A percentile compares a stretch with the other conserved stretches of the same genome.
These are phyloP conservation scores for Palythoa heliodiscus DNA, from an alignment of 92 coral and sea anemone species.

Conservation along the genomic window DNA sequence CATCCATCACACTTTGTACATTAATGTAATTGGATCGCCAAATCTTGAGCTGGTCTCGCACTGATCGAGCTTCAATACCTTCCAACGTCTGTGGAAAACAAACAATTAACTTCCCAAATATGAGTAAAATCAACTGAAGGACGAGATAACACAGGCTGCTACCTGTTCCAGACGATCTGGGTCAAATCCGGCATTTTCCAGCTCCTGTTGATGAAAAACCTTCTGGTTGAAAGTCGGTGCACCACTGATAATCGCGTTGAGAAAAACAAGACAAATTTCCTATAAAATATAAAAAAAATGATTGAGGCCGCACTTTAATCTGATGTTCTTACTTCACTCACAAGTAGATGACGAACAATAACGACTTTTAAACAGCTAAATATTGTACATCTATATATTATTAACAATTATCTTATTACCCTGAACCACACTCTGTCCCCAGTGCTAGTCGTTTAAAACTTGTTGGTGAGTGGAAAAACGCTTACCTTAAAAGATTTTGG, in stretches of 20 bases:
- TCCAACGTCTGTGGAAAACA: constrained; percentile 69
- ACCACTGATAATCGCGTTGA: constrained; percentile 79
- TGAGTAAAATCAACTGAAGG: background rate
- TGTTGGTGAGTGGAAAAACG: too few species aligned
- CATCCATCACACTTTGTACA: constrained; percentile 92
- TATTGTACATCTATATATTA: too few species aligned
- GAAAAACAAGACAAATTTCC: constrained; percentile 83
- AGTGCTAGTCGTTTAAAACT: too few species aligned
- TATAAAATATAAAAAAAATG: constrained; percentile 21
- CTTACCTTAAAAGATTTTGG: too few species aligned
- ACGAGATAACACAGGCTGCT: background rate
- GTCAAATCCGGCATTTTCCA: constrained; percentile 91
- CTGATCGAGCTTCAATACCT: constrained; percentile 88
- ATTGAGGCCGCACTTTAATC: background rate
- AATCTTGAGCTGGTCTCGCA: constrained; percentile 76
- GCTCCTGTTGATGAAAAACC: constrained; percentile 92
- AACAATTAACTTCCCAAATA: background rate
- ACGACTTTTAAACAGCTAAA: too few species aligned
- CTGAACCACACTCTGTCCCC: too few species aligned
- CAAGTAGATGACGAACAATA: too few species aligned
- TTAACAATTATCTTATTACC: too few species aligned
- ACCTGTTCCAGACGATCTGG: constrained; percentile 89
- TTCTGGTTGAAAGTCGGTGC: constrained; percentile 86
- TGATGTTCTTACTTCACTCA: too few species aligned
- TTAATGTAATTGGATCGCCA: constrained; percentile 92